Percentiles rank a stretch among this genome's conserved stretches.
phyloP scores from a whole-genome alignment of 2,888 invertebrate genomes.

The Morpho helenor region DNA sequence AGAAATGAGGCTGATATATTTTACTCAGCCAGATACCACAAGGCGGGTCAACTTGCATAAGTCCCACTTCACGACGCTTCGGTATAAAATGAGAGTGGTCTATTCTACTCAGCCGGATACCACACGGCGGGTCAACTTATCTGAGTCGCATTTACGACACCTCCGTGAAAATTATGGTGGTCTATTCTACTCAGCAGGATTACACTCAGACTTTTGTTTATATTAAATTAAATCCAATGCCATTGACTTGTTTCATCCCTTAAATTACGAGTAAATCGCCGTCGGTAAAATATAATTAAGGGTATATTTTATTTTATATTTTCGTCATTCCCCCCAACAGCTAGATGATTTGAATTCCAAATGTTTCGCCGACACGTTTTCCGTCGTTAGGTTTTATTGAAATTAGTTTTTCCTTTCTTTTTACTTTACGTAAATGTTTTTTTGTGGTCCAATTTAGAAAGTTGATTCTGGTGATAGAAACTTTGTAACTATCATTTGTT shows the following conservation, averaged over 20 bases:
- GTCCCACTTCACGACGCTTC: no score
- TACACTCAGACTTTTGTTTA: no score
- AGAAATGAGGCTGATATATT: no score
- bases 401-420: slow-evolving; percentile 23
- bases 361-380: slow-evolving; percentile 24
- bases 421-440: slow-evolving; percentile 12
- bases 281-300: slow-evolving; percentile 16
- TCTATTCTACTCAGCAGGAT: no score
- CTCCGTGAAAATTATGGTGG: no score
- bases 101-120: no score
- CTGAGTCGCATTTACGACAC: no score
- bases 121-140: no score
- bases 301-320: slow-evolving; percentile 24
- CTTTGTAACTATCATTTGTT: slow-evolving; percentile 5
- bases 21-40: no score
- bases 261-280: slow-evolving; percentile 4
- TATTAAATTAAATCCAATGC: slow-evolving; percentile 2
- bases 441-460: slow-evolving; percentile 10
- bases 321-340: slow-evolving; percentile 19
- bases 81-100: no score
- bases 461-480: slow-evolving; percentile 8
- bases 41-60: no score
- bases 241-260: slow-evolving; percentile 1
- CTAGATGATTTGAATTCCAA: slow-evolving; percentile 26
- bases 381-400: slow-evolving; percentile 25